phyloP scores from a whole-genome alignment of 2,888 invertebrate genomes.

The Cryptus armator region DNA sequence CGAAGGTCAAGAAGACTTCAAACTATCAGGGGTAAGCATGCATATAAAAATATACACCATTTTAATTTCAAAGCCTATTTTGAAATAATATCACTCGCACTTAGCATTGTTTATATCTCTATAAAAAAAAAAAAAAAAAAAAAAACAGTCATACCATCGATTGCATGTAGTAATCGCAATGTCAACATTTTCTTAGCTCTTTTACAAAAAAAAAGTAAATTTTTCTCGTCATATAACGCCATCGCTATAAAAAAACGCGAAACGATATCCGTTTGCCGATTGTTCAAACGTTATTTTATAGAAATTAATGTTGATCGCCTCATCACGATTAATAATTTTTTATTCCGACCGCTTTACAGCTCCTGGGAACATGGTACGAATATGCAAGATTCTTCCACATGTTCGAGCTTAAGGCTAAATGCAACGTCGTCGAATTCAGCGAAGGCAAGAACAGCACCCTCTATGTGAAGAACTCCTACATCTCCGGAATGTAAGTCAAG shows the following conservation, averaged over 20 bases:
- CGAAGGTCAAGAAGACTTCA: not conserved
- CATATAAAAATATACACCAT: not conserved
- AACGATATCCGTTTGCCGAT: too few species aligned
- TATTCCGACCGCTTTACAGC: constrained; percentile 85
- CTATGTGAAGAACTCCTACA: constrained; percentile 85
- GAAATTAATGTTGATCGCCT: not conserved
- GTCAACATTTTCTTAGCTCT: constrained; percentile 30
- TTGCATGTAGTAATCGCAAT: not conserved
- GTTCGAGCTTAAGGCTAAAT: constrained; percentile 91
- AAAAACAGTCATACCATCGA: not conserved
- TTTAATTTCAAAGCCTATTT: too few species aligned
- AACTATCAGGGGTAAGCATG: not conserved
- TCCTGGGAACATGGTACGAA: constrained; percentile 92
- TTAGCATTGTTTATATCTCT: not conserved
- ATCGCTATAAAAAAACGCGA: too few species aligned
- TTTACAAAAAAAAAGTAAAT: constrained; percentile 67
- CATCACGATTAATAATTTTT: not conserved
- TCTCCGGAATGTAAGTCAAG: constrained; percentile 84
- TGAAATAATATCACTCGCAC: not conserved
- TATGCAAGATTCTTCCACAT: constrained; percentile 90
- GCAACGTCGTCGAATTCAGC: constrained; percentile 90
- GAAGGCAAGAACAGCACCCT: constrained; percentile 83
- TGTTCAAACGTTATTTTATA: not conserved
- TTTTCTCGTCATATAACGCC: not conserved
- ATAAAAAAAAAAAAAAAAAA: not conserved